Evolutionary conservation across 1,140 invertebrate species (phyloP).

Genomic region (Bombus fervidus): DNA sequence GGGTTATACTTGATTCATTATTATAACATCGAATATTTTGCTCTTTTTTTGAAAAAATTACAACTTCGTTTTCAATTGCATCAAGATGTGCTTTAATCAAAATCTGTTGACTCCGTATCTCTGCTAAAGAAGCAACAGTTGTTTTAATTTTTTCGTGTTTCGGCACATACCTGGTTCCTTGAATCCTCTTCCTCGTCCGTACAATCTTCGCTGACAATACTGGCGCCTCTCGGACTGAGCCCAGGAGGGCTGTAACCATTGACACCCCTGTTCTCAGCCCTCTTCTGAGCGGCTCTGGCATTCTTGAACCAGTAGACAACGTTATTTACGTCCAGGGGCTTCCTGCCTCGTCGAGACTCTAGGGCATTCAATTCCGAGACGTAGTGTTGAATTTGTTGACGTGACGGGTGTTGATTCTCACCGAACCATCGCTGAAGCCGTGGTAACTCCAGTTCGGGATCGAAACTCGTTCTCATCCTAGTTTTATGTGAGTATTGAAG

Average conservation of each 20-base stretch:
- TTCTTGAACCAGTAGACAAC: constrained; percentile 99
- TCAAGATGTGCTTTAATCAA: background rate
- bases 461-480: constrained; percentile 95
- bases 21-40: too few relatives aligned
- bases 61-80: background rate
- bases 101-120: background rate
- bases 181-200: constrained; percentile 81
- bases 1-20: background rate
- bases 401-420: constrained; percentile 97
- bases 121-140: background rate
- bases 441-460: constrained; percentile 97
- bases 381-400: constrained; percentile 97
- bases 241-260: constrained; percentile 81
- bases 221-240: constrained; percentile 79
- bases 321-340: constrained; percentile 97
- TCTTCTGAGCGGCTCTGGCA: constrained; percentile 96
- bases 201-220: constrained; percentile 81
- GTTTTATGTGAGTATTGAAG: constrained; percentile 93
- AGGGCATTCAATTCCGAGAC: constrained; percentile 95
- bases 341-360: constrained; percentile 94
- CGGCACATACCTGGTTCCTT: constrained; percentile 74
- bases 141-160: background rate
- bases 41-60: background rate
- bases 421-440: constrained; percentile 97
- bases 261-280: constrained; percentile 88